Conservation (phyloP, 2,113 vertebrate species). For the Brachypteracias leptosomus region DNA sequence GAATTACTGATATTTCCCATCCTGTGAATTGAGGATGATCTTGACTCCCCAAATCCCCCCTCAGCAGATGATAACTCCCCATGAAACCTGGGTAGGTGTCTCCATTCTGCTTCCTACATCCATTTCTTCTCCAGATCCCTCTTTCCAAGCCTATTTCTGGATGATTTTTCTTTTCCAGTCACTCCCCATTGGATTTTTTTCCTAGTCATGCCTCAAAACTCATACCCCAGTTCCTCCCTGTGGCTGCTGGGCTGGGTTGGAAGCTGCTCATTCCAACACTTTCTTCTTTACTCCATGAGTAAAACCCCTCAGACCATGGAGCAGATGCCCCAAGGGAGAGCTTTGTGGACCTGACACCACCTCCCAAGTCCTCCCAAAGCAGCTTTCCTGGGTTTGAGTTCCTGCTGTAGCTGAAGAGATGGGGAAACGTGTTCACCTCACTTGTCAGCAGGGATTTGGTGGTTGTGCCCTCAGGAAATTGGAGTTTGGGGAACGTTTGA, state of each 20-base stretch:
- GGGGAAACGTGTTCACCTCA: not conserved
- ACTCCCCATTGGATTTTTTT: not conserved
- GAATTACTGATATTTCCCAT: not conserved
- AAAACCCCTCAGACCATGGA: not conserved
- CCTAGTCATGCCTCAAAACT: not conserved
- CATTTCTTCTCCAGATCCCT: not conserved
- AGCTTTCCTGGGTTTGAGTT: not conserved
- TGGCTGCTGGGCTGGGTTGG: not conserved
- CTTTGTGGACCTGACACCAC: not conserved
- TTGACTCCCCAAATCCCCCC: not conserved
- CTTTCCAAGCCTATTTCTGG: not conserved
- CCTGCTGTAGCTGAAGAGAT: not conserved
- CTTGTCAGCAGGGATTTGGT: not conserved
- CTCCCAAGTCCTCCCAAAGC: not conserved
- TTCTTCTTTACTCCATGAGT: not conserved
- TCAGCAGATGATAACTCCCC: not conserved
- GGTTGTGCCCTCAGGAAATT: not conserved
- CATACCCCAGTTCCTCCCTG: not conserved
- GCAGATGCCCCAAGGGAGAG: not conserved
- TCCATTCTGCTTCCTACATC: slow-evolving; percentile 29
- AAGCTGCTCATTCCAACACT: not conserved
- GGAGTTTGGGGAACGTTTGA: too few relatives aligned
- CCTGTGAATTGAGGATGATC: not conserved
- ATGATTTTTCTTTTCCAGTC: not conserved
- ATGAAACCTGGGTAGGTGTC: not conserved